Conservation (phyloP, 1,140 invertebrate species). For the Alviniconcha marisindica region DNA sequence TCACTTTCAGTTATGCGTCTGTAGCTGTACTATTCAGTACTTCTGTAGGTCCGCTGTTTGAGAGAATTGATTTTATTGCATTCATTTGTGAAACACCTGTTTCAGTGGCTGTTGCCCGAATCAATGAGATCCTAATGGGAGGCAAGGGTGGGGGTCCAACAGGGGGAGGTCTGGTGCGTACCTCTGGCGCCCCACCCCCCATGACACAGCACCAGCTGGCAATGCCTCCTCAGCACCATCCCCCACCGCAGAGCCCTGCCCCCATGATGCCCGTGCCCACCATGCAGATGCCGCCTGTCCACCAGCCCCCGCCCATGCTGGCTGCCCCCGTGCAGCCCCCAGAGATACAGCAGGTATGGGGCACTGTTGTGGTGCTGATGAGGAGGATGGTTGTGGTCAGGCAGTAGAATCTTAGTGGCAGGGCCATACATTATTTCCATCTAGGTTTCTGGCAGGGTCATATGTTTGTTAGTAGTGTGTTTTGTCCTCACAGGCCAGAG, state of each 20-base stretch:
- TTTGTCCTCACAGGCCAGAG: too few relatives aligned
- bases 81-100: conserved; percentile 34
- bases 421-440: too few relatives aligned
- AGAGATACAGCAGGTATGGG: conserved; percentile 41
- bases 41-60: too few relatives aligned
- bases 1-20: too few relatives aligned
- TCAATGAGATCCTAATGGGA: conserved; percentile 80
- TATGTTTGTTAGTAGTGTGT: too few relatives aligned
- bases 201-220: conserved; percentile 35
- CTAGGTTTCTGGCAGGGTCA: too few relatives aligned
- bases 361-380: too few relatives aligned
- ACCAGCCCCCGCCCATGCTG: conserved; percentile 36
- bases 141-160: conserved; percentile 51
- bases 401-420: too few relatives aligned
- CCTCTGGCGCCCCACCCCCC: background rate
- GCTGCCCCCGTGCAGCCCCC: conserved; percentile 44
- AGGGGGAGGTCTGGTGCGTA: conserved; percentile 44
- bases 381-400: background rate
- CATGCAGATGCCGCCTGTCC: conserved; percentile 33
- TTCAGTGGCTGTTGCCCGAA: conserved; percentile 81
- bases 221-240: conserved; percentile 38
- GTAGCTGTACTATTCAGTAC: too few relatives aligned
- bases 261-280: conserved; percentile 27
- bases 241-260: conserved; percentile 27
- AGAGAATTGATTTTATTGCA: background rate